Evolutionary conservation across 2,888 invertebrate genomes (phyloP), one percentile per base, ranked within the genome.

Genomic region (Patella ulyssiponensis): DNA sequence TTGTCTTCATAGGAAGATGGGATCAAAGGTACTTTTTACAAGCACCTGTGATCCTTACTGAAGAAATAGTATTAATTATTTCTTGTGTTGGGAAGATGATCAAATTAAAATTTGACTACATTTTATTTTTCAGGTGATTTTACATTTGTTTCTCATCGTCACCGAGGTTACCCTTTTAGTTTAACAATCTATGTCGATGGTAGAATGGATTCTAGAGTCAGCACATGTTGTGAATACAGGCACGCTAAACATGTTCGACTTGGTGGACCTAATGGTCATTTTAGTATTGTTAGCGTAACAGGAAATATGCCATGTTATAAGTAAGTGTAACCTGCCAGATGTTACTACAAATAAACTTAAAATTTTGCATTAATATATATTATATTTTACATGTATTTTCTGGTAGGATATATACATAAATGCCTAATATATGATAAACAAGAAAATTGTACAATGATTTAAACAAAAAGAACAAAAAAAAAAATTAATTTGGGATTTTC

Each of bases 181-280:
- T 83, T 92, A 78, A 91, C 91, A 3, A 82, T 92, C 77, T 92
- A 91, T 83, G 85, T 92, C 17, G 91, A 92, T 80, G 91, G 92
- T 20, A 86, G 91, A 73, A 84, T 90, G 77, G 90, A 92, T 86
- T 87, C 90, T 71, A 88, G 92, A 14, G 84, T 92, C 73, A 92
- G 92, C 84, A 89, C 91, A 0, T 92, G 92, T 82, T 92, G 92
- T 84, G 92, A 92, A 82, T 92, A 90, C 84, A 90, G 91, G 74
- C 92, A 92, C 83, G 83, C 82, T 12, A 84, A 84, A 14, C 92
- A 92, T 1, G 84, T 87, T 14, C 88, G 88, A 74, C 87, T 92
- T 5, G 92, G 92, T 7, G 92, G 92, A 1, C 87, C 88, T 72
- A 86, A 88, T 81, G 92, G 92, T 17, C 91, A 91, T 78, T 92